Conservation (phyloP, 1,140 invertebrate genomes). For the Drosophila setifemur region DNA sequence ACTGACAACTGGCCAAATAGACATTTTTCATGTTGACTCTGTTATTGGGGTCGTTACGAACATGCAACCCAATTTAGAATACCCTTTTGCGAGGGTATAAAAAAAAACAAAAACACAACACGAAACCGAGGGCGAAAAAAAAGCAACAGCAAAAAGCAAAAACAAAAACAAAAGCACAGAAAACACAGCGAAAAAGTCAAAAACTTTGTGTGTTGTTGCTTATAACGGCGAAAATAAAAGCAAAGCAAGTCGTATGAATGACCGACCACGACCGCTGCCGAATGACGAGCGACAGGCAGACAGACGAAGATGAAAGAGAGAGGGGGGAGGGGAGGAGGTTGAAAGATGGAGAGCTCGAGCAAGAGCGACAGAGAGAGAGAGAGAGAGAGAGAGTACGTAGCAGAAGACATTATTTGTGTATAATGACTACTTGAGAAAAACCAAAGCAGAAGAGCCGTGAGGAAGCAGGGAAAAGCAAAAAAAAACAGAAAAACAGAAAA, state of each 20-base stretch:
- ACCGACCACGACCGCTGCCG: constrained; percentile 53
- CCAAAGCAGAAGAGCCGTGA: constrained; percentile 35
- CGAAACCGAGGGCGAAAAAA: constrained; percentile 7
- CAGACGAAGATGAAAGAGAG: background rate
- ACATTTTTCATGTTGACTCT: no score
- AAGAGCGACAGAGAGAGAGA: constrained; percentile 4
- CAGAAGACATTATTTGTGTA: constrained; percentile 74
- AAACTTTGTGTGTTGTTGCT: constrained; percentile 4
- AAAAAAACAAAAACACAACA: constrained; percentile 5
- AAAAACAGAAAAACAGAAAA: background rate
- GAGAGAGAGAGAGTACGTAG: constrained; percentile 33
- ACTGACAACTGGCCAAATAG: no score
- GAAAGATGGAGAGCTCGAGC: background rate
- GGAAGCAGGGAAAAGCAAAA: constrained; percentile 1
- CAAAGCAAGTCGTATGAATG: constrained; percentile 45
- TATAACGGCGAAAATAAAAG: constrained; percentile 66
- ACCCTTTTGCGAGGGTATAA: no score
- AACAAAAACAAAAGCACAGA: constrained; percentile 17
- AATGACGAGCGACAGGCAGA: constrained; percentile 25
- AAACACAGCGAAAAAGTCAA: constrained; percentile 34
- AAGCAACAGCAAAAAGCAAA: constrained; percentile 14
- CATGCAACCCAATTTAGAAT: no score
- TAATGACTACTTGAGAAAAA: constrained; percentile 77
- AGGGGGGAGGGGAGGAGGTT: background rate
- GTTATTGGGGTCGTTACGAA: no score